These are phyloP conservation scores for Pogonophryne albipinna DNA, from an alignment of 2,797 vertebrate species.

Conservation along the genomic window DNA sequence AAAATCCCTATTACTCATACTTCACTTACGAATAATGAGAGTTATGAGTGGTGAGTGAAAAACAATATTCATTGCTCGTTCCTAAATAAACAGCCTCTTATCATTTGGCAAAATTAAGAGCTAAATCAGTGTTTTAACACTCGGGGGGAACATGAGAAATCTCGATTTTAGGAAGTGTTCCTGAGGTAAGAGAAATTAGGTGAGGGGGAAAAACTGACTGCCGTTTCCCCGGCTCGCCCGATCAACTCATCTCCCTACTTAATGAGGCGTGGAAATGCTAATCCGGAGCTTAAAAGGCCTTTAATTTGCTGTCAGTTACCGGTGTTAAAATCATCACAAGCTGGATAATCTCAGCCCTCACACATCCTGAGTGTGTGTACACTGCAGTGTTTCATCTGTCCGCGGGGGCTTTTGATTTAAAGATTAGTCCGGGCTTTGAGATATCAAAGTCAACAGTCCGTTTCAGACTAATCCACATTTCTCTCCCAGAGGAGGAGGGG, in stretches of 20 bases:
- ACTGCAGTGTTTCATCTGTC: slow-evolving; percentile 62
- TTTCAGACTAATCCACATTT: slow-evolving; percentile 65
- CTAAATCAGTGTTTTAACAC: neutral
- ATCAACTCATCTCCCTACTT: slow-evolving; percentile 67
- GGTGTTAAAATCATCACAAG: slow-evolving; percentile 74
- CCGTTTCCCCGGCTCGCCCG: slow-evolving; percentile 35
- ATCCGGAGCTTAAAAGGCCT: slow-evolving; percentile 76
- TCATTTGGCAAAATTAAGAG: neutral
- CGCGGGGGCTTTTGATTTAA: slow-evolving; percentile 76
- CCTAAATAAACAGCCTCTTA: slow-evolving; percentile 4
- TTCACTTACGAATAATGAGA: slow-evolving; percentile 42
- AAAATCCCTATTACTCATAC: slow-evolving; percentile 43
- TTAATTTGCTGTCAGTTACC: slow-evolving; percentile 80
- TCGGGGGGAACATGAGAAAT: slow-evolving; percentile 11
- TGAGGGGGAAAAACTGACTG: slow-evolving; percentile 23
- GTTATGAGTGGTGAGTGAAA: slow-evolving; percentile 20
- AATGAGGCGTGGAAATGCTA: slow-evolving; percentile 76
- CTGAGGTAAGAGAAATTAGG: slow-evolving; percentile 33
- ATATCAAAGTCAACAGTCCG: slow-evolving; percentile 76
- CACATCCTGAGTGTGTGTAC: slow-evolving; percentile 77
- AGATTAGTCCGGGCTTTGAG: slow-evolving; percentile 72
- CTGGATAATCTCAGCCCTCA: slow-evolving; percentile 73
- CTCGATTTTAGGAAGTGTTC: slow-evolving; percentile 23
- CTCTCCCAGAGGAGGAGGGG: slow-evolving; percentile 47
- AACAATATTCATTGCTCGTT: neutral